Percentiles rank a stretch among this genome's conserved stretches.
Conservation (phyloP, 2,888 invertebrate species). For the Epirrita christyi region DNA sequence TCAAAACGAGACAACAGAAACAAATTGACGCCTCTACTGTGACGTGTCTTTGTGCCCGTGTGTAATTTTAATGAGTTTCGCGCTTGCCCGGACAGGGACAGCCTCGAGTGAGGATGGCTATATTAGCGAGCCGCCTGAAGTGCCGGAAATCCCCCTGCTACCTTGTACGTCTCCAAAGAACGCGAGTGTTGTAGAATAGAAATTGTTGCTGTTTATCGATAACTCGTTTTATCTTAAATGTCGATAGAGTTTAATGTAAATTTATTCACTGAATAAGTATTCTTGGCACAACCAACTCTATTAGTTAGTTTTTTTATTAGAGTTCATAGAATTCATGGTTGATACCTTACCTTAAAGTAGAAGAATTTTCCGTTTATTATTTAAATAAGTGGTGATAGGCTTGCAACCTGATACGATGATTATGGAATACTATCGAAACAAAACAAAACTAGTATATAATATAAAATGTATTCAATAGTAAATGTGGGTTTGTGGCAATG, state of each 20-base stretch:
- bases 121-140: conserved; percentile 67
- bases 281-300: too few relatives aligned
- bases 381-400: too few relatives aligned
- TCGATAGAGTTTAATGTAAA: background rate
- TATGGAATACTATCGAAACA: too few relatives aligned
- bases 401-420: too few relatives aligned
- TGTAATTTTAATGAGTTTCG: conserved; percentile 83
- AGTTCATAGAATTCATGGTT: too few relatives aligned
- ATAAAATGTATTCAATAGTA: too few relatives aligned
- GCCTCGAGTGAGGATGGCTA: conserved; percentile 68
- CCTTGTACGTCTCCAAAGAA: conserved; percentile 59
- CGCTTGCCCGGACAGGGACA: conserved; percentile 63
- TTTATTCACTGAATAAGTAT: background rate
- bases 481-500: too few relatives aligned
- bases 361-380: too few relatives aligned
- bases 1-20: conserved; percentile 10
- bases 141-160: conserved; percentile 65
- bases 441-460: too few relatives aligned
- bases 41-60: conserved; percentile 57
- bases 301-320: too few relatives aligned
- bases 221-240: background rate
- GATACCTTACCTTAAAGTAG: too few relatives aligned
- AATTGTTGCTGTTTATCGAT: conserved; percentile 8
- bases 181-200: conserved; percentile 46
- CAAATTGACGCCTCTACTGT: conserved; percentile 25